Conservation (phyloP, 2,113 vertebrate genomes). For the Colossoma macropomum region DNA sequence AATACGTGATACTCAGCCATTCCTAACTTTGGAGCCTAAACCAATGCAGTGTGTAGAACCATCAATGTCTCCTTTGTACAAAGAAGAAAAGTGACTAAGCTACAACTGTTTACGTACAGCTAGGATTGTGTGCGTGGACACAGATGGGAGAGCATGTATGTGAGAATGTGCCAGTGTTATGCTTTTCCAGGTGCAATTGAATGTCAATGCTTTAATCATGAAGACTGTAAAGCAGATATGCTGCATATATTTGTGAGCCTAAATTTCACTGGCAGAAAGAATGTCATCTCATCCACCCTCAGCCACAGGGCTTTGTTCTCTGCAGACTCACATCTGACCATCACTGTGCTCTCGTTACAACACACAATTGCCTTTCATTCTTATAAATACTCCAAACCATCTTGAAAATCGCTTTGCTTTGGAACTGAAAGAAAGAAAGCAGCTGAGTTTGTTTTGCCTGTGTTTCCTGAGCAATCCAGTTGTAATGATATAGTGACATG, state of each 20-base stretch:
- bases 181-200: not conserved
- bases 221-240: not conserved
- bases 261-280: not conserved
- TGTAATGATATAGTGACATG: slow-evolving; percentile 33
- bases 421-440: slow-evolving; percentile 26
- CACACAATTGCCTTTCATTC: slow-evolving; percentile 17
- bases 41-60: no score
- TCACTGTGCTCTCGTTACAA: slow-evolving; percentile 21
- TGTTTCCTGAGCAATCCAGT: slow-evolving; percentile 39
- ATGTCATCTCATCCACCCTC: slow-evolving; percentile 22
- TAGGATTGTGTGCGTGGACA: no score
- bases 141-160: no score
- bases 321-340: not conserved
- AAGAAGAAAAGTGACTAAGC: not conserved
- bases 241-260: not conserved
- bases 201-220: not conserved
- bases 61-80: no score
- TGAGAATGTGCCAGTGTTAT: not conserved
- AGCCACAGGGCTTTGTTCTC: slow-evolving; percentile 28
- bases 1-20: no score
- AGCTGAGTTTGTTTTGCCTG: slow-evolving; percentile 34
- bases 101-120: no score
- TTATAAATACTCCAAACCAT: slow-evolving; percentile 36
- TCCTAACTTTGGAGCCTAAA: no score
- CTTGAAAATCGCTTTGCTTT: slow-evolving; percentile 40